A percentile compares a stretch with the other conserved stretches of the same genome.
These are phyloP conservation scores for Catamblyrhynchus diadema DNA, from an alignment of 2,797 vertebrate species.

Conservation along the genomic window DNA sequence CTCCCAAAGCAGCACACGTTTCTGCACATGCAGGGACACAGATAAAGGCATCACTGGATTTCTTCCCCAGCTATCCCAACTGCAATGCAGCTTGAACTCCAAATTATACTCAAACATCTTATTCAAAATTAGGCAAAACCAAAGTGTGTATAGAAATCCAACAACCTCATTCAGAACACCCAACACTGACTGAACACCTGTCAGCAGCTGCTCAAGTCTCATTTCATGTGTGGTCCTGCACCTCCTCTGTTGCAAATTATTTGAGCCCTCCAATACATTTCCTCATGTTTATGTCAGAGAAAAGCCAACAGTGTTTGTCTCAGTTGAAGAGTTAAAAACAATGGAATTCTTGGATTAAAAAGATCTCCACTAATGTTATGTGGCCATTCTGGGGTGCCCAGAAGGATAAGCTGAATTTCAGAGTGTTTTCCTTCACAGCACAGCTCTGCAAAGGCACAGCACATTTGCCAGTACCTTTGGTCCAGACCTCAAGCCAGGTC, in stretches of 20 bases:
- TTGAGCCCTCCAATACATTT: not conserved
- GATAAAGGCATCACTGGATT: not conserved
- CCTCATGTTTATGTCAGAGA: not conserved
- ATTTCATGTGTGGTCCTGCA: not conserved
- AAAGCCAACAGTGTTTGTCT: accelerated
- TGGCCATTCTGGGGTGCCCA: not conserved
- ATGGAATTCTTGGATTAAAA: not conserved
- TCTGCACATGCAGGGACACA: not conserved
- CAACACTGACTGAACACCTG: not conserved
- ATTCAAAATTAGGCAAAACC: not conserved
- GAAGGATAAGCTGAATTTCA: not conserved
- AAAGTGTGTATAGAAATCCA: not conserved
- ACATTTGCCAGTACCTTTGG: not conserved
- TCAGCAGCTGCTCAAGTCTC: not conserved
- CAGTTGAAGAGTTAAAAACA: not conserved
- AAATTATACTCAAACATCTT: not conserved
- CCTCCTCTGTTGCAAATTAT: not conserved
- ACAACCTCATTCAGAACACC: not conserved
- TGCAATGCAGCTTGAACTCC: not conserved
- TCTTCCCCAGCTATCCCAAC: not conserved
- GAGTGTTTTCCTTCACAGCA: not conserved
- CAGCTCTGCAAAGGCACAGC: not conserved
- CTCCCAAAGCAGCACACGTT: not conserved
- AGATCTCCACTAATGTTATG: not conserved
- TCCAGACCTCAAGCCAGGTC: not conserved